Percentiles rank a stretch among this genome's conserved stretches.
Evolutionary conservation across 1,140 invertebrate species (phyloP).

Genomic region (Pseudachorutes palmiensis): DNA sequence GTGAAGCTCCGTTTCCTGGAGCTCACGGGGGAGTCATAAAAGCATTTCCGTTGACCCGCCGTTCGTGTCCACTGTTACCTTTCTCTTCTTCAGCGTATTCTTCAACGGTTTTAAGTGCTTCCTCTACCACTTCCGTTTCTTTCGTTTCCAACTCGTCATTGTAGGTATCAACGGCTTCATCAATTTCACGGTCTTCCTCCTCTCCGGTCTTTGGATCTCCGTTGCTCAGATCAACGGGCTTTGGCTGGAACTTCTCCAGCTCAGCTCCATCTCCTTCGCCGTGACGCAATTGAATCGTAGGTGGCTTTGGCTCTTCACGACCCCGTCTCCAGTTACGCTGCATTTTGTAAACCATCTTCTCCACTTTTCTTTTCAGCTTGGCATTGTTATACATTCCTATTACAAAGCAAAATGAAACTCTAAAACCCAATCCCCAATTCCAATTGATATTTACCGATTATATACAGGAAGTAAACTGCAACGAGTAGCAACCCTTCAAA

Average conservation of each 20-base stretch:
- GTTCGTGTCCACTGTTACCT: slow-evolving; percentile 14
- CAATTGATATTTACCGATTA: slow-evolving; percentile 32
- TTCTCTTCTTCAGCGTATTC: slow-evolving; percentile 23
- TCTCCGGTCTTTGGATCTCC: slow-evolving; percentile 1
- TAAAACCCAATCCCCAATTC: not conserved
- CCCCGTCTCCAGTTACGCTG: not conserved
- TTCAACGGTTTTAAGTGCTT: slow-evolving; percentile 17
- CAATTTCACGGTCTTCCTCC: not conserved
- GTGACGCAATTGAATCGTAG: not conserved
- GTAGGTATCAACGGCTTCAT: not conserved
- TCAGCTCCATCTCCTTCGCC: slow-evolving; percentile 10
- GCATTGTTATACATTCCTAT: slow-evolving; percentile 38
- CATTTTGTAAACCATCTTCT: slow-evolving; percentile 22
- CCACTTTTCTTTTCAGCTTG: slow-evolving; percentile 23
- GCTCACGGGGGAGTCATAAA: not conserved
- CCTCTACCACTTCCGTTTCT: slow-evolving; percentile 17
- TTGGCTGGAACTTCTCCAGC: slow-evolving; percentile 14
- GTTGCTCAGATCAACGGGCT: slow-evolving; percentile 16
- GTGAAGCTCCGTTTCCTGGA: not conserved
- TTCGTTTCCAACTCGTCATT: slow-evolving; percentile 10
- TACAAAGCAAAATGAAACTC: not conserved
- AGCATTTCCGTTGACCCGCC: too few species aligned
- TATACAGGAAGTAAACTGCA: slow-evolving; percentile 46
- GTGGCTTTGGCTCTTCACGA: slow-evolving; percentile 7
- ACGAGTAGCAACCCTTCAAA: slow-evolving; percentile 62